These are phyloP conservation scores for Ramazzottius varieornatus DNA, from an alignment of 2,888 invertebrate species.

Conservation along the genomic window DNA sequence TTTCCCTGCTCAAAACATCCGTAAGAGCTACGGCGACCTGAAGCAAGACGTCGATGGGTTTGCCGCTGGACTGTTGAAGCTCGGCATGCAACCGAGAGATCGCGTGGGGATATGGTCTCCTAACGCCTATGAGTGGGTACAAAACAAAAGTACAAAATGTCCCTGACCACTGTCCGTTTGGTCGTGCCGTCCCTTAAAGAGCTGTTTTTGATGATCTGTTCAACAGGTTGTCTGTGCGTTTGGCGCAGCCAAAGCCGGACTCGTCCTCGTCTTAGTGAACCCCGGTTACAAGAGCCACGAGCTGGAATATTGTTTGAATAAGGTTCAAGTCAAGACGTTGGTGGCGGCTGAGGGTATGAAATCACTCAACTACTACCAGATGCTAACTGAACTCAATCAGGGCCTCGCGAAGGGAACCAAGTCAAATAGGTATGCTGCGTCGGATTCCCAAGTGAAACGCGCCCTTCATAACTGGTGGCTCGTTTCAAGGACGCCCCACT, in stretches of 20 bases:
- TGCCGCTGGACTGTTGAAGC: conserved; percentile 39
- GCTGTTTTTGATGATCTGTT: too few species aligned
- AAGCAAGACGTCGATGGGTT: conserved; percentile 31
- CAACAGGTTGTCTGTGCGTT: too few species aligned
- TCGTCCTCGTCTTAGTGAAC: conserved; percentile 33
- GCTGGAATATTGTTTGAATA: conserved; percentile 40
- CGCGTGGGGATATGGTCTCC: conserved; percentile 51
- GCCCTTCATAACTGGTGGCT: conserved; percentile 12
- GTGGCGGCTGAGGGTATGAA: conserved; percentile 36
- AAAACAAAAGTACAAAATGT: too few species aligned
- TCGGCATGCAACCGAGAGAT: conserved; percentile 44
- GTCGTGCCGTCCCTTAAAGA: too few species aligned
- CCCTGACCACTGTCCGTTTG: too few species aligned
- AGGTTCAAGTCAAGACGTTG: conserved; percentile 36
- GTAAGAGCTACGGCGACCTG: conserved; percentile 6
- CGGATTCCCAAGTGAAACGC: too few species aligned
- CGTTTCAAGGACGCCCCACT: conserved; percentile 11
- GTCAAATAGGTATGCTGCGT: neutral
- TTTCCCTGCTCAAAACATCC: conserved; percentile 7
- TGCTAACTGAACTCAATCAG: conserved; percentile 34
- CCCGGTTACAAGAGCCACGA: conserved; percentile 41
- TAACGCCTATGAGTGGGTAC: conserved; percentile 46
- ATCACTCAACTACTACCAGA: conserved; percentile 37
- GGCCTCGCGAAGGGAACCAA: conserved; percentile 19
- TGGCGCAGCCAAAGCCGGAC: conserved; percentile 42